These are phyloP conservation scores for Ligdia adustata DNA, from an alignment of 2,888 invertebrate species.

Conservation along the genomic window DNA sequence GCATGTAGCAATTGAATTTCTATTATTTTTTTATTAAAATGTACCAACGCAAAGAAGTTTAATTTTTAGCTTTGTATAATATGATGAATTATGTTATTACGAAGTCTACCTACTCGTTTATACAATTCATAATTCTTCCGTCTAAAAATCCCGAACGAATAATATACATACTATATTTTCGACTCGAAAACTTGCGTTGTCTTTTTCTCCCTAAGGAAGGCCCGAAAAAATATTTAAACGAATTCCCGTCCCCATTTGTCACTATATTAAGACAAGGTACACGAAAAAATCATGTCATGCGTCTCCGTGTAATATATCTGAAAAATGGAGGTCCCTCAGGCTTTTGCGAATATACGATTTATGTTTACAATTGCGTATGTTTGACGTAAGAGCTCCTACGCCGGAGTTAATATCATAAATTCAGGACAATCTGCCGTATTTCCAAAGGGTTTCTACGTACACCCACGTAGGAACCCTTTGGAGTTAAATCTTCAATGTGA, in stretches of 20 bases:
- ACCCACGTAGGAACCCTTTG: conserved; percentile 5
- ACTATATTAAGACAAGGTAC: conserved; percentile 13
- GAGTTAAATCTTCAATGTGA: too few relatives aligned
- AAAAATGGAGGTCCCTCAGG: conserved; percentile 25
- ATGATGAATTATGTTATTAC: too few relatives aligned
- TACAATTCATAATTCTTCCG: too few relatives aligned
- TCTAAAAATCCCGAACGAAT: conserved; percentile 4
- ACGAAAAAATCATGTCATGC: conserved; percentile 10
- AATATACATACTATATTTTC: background rate
- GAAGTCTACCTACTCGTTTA: too few relatives aligned
- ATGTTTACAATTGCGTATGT: conserved; percentile 34
- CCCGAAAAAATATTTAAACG: conserved; percentile 5
- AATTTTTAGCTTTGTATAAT: too few relatives aligned
- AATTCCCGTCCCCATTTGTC: conserved; percentile 12
- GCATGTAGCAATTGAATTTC: too few relatives aligned
- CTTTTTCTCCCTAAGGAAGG: background rate
- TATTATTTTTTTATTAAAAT: too few relatives aligned
- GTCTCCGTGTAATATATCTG: conserved; percentile 12
- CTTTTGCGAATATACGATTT: conserved; percentile 32
- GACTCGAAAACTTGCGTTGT: background rate
- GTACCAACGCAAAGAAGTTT: too few relatives aligned
- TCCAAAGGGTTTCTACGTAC: too few relatives aligned
- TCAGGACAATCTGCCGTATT: conserved; percentile 17
- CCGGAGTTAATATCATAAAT: conserved; percentile 27
- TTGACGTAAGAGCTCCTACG: conserved; percentile 25